Evolutionary conservation across 2,888 invertebrate genomes (phyloP), one percentile per base, ranked within the genome.

Genomic region (Hedychridium roseum): DNA sequence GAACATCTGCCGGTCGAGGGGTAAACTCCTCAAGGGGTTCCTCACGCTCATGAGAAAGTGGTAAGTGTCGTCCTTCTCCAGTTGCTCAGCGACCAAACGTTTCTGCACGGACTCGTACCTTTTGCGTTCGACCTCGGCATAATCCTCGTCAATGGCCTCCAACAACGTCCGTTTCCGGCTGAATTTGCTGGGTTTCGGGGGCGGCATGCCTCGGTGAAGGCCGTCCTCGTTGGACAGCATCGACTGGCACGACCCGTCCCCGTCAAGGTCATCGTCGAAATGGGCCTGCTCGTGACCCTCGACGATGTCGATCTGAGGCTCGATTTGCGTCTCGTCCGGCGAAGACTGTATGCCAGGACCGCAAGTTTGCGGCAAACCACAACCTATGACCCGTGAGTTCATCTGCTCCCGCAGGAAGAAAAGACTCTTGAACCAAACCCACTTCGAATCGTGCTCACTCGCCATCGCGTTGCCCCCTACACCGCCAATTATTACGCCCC

Each of bases 401-500:
- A 70, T 70, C 51, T 71, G 70, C 44, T 70, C 71, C 17, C 70
- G 68, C 3, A 70, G 61, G 45, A 71, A 71, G 36, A 67, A 67
- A 9, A 70, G 51, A 43, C 67, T 70, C 53, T 64, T 68, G 56
- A 70, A 71, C 70, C 71, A 71, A 18, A 71, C 68, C 71, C 71
- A 71, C 32, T 71, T 71, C 17, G 71, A 70, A 40, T 71, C 69
- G 62, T 70, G 68, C 30, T 71, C 70, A 32, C 50, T 50, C 12
- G 51, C 37, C 16, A n/a, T 41, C n/a, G n/a, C n/a, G n/a, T n/a
- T n/a, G n/a, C n/a, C n/a, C n/a, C n/a, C n/a, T n/a, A n/a, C n/a
- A n/a, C n/a, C n/a, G 16, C 49, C 55, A 7, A 64, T 60, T 9
- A 50, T 39, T 23, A 48, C 40, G 32, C 31, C 26, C 32, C 64